Evolutionary conservation across 2,113 vertebrate genomes (phyloP).

Genomic region (Tetraodon nigroviridis): DNA sequence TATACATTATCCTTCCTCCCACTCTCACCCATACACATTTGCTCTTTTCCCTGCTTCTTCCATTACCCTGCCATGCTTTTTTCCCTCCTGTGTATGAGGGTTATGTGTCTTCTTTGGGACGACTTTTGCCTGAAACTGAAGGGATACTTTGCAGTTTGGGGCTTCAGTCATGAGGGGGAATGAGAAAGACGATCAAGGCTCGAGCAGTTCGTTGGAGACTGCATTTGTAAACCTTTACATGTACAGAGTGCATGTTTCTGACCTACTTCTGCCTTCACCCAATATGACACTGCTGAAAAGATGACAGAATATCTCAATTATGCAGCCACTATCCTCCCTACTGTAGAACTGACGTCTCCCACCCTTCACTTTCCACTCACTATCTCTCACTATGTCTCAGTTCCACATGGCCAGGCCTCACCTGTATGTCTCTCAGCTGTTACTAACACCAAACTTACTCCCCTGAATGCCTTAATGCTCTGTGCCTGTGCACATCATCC

Average conservation of each 20-base stretch:
- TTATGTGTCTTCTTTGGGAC: constrained; percentile 17
- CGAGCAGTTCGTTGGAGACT: constrained; percentile 17
- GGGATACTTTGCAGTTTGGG: constrained; percentile 29
- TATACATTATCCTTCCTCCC: constrained; percentile 48
- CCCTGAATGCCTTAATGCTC: constrained; percentile 5
- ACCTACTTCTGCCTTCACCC: constrained; percentile 7
- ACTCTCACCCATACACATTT: constrained; percentile 28
- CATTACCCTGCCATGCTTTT: constrained; percentile 19
- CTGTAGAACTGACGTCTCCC: constrained; percentile 46
- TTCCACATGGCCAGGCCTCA: constrained; percentile 12
- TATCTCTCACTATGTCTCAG: constrained; percentile 30
- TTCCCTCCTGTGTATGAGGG: constrained; percentile 19
- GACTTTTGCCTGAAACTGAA: constrained; percentile 18
- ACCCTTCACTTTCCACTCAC: constrained; percentile 47
- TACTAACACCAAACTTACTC: constrained; percentile 6
- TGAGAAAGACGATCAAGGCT: constrained; percentile 34
- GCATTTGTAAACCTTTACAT: constrained; percentile 9
- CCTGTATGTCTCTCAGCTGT: constrained; percentile 6
- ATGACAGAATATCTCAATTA: constrained; percentile 46
- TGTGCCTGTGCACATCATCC: constrained; percentile 11
- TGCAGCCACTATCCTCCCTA: constrained; percentile 51
- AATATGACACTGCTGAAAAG: constrained; percentile 30
- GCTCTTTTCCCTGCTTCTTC: constrained; percentile 21
- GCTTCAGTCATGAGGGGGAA: constrained; percentile 52
- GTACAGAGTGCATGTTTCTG: not conserved